Base-by-base conservation (phyloP, 2,888 invertebrate genomes). In the Tachystola acroxantha region DNA sequence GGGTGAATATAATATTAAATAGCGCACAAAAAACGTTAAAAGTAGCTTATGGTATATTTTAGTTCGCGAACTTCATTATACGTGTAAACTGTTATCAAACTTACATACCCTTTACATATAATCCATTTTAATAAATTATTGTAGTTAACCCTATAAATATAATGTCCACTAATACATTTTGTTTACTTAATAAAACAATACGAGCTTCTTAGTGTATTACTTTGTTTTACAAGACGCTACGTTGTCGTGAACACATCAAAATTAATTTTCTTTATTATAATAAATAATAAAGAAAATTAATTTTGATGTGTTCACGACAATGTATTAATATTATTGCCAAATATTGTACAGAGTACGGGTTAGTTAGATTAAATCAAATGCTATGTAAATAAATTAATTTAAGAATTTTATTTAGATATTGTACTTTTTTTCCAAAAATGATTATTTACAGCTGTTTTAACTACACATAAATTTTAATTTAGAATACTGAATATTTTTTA, bases 11-110 rank as follows among this genome's bases (percentile, higher is more conserved):
- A n/a, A 45, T 45, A 61, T 63, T 10, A 55, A 43, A 58, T 61
- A 65, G 72, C 80, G 80, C 80, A 80, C 80, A 80, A 77, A 57
- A 57, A 45, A 53, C 59, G 63, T 59, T 49, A n/a, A n/a, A 7
- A 51, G 41, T 39, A n/a, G n/a, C 47, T 43, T 42, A 45, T 41
- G 31, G n/a, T 2, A 20, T 6, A 3, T 24, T 24, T 24, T 16
- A 3, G 3, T 24, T 24, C n/a, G 6, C 3, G 22, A 24, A 24
- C n/a, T 24, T 24, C 24, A n/a, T 2, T 24, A 24, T 24, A n/a
- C 22, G 9, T 16, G 16, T 16, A 16, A 16, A n/a, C n/a, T n/a
- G 16, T 16, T 16, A 16, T 16, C 16, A 16, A 16, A 16, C 16
- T 4, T 16, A 4, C 16, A 16, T 16, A 16, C 16, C 16, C 37